A percentile compares a stretch with the other conserved stretches of the same genome.
Conservation (phyloP, 2,797 vertebrate species). For the Melanogrammus aeglefinus region DNA sequence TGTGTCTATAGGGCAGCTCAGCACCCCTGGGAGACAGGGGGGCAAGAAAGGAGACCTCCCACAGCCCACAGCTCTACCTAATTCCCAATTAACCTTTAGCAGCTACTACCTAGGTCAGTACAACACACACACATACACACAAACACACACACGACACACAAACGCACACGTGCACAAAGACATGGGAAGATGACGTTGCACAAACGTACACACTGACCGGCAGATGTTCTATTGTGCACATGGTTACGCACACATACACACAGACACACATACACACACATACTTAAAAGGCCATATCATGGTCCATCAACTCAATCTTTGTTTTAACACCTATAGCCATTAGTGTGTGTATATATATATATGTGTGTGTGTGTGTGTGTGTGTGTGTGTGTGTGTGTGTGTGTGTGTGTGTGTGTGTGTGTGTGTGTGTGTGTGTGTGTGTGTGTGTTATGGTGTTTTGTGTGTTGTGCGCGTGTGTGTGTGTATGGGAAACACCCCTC, state of each 20-base stretch:
- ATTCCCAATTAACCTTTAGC: constrained; percentile 82
- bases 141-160: constrained; percentile 13
- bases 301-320: constrained; percentile 48
- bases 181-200: constrained; percentile 16
- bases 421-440: too few species aligned
- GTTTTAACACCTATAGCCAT: constrained; percentile 44
- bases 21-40: constrained; percentile 60
- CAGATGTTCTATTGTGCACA: constrained; percentile 5
- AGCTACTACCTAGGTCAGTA: constrained; percentile 48
- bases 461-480: neutral
- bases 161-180: constrained; percentile 18
- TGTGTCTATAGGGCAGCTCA: constrained; percentile 66
- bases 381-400: neutral
- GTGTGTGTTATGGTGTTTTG: neutral
- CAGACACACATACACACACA: constrained; percentile 9
- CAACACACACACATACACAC: constrained; percentile 18
- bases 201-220: neutral
- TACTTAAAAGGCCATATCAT: neutral
- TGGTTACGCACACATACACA: constrained; percentile 24
- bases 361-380: constrained; percentile 5
- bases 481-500: neutral
- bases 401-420: too few species aligned
- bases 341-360: constrained; percentile 1
- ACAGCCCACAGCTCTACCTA: constrained; percentile 64
- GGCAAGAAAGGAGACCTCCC: constrained; percentile 53